Base-by-base conservation (phyloP, 2,797 vertebrate species). In the Diceros bicornis region DNA sequence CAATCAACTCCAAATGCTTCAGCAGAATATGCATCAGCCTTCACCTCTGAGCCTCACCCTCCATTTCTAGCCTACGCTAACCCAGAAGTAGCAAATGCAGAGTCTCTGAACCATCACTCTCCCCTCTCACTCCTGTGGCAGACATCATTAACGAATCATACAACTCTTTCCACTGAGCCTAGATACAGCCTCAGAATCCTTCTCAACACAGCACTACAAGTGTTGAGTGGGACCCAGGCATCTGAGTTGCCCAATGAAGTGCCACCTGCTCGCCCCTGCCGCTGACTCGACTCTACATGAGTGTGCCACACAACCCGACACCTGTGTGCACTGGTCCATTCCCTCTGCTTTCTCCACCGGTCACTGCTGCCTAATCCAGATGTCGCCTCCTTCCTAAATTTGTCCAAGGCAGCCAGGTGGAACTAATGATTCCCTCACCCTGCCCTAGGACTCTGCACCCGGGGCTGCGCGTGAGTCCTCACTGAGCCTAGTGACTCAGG, bases 241-340 rank as follows among this genome's bases (percentile, higher is more conserved):
- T 25, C 16, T 0, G 4, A 55, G 50, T 2, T n/a, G 14, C 23
- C 16, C 2, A 10, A 7, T 13, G 11, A 25, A 23, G 32, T 5
- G 27, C 4, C 25, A 25, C 75, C 74, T 47, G 6, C 34, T 69
- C 14, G 64, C 8, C 18, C 57, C 72, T 3, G 0, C 55, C 52
- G 34, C 47, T 13, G 21, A 18, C 44, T 64, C 4, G 2, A 29
- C 21, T 34, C 13, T 61, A 37, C 20, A 3, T 4, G 25, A 32
- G 16, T 37, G 16, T 41, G 55, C 8, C 23, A 16, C 50, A 57
- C 29, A 23, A 2, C 14, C 7, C 6, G 29, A 20, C 10, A 25
- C 20, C n/a, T 23, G 32, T 66, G 55, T 47, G 44, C 57, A 12
- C 4, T 10, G 1, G 17, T 0, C 64, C 52, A 18, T 4, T 1